phyloP scores from a whole-genome alignment of 2,888 invertebrate species.

The Chymomyza caudatula region DNA sequence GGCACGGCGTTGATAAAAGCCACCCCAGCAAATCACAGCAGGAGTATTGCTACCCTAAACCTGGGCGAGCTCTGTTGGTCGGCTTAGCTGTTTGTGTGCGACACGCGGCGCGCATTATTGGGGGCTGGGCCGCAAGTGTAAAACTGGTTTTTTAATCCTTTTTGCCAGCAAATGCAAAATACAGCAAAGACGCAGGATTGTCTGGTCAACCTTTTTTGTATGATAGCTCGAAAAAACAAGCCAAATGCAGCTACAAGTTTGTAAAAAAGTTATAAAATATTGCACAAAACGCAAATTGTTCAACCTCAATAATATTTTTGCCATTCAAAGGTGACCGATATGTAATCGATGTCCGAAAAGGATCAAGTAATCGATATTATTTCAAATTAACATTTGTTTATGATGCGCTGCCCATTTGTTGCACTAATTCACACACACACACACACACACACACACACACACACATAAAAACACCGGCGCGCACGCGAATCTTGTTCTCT shows the following conservation, averaged over 20 bases:
- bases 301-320: too few species aligned
- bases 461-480: background rate
- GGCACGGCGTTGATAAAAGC: slow-evolving; percentile 13
- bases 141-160: slow-evolving; percentile 66
- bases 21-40: slow-evolving; percentile 57
- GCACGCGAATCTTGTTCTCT: background rate
- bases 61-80: slow-evolving; percentile 35
- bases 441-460: background rate
- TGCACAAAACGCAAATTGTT: background rate
- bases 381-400: slow-evolving; percentile 1
- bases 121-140: background rate
- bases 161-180: slow-evolving; percentile 48
- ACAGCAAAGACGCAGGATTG: background rate
- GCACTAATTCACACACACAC: slow-evolving; percentile 12
- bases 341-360: background rate
- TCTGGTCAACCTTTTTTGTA: too few species aligned
- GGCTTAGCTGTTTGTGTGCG: slow-evolving; percentile 49
- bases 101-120: slow-evolving; percentile 12
- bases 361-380: background rate
- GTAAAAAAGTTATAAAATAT: background rate
- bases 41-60: background rate
- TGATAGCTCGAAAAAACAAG: slow-evolving; percentile 28
- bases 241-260: slow-evolving; percentile 27
- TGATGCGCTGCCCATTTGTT: background rate
- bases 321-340: background rate